Conservation (phyloP, 2,888 invertebrate genomes). For the Chydorus sphaericus region DNA sequence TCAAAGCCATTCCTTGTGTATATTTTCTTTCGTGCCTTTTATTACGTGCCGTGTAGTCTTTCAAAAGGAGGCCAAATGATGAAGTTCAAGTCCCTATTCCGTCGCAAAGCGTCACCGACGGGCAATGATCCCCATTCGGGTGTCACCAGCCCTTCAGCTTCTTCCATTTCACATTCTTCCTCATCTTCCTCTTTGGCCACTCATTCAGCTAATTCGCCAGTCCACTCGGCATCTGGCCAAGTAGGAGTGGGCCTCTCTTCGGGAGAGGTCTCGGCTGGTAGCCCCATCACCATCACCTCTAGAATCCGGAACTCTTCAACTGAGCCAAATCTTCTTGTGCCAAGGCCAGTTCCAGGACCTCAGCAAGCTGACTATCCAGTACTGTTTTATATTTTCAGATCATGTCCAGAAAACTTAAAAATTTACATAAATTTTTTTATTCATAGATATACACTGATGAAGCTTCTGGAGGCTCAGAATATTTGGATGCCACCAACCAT, state of each 20-base stretch:
- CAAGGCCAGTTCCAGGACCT: background rate
- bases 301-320: conserved; percentile 1
- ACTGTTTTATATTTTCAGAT: no score
- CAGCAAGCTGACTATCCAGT: background rate
- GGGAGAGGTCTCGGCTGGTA: background rate
- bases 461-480: background rate
- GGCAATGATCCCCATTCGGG: background rate
- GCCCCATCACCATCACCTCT: conserved; percentile 1
- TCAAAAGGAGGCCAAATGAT: conserved; percentile 46
- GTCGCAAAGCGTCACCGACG: conserved; percentile 27
- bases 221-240: background rate
- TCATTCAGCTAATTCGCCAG: background rate
- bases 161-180: conserved; percentile 11
- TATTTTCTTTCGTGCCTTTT: no score
- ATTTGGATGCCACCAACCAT: background rate
- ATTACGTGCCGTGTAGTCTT: no score
- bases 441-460: background rate
- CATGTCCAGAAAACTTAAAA: no score
- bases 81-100: conserved; percentile 82
- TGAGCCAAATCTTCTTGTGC: background rate
- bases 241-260: background rate
- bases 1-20: no score
- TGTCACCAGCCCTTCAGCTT: conserved; percentile 6
- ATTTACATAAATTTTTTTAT: no score
- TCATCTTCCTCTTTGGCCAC: conserved; percentile 9